Evolutionary conservation across 1,140 invertebrate species (phyloP).

Genomic region (honey bee (Apis mellifera)): DNA sequence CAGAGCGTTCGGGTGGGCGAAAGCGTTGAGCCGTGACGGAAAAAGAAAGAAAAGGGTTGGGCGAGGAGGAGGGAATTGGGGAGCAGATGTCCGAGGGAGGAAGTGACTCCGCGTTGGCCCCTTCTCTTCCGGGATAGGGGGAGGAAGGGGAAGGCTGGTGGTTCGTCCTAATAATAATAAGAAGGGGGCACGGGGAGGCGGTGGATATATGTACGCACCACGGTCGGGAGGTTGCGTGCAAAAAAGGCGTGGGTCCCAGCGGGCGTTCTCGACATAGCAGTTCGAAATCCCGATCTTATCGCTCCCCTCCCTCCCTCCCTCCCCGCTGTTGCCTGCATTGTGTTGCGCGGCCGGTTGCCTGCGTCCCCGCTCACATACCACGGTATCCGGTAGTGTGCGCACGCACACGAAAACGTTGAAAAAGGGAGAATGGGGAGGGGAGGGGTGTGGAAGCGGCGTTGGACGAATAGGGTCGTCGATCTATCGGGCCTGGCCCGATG

Average conservation of each 20-base stretch:
- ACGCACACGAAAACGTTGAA: not conserved
- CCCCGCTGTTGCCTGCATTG: conserved; percentile 71
- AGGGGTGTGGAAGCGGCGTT: conserved; percentile 34
- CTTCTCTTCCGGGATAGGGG: conserved; percentile 46
- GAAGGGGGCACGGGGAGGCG: not conserved
- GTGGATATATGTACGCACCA: conserved; percentile 54
- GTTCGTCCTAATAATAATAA: conserved; percentile 64
- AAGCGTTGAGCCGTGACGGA: conserved; percentile 7
- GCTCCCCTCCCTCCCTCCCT: conserved; percentile 40
- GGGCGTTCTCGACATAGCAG: conserved; percentile 73
- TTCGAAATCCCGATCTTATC: conserved; percentile 76
- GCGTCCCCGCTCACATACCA: conserved; percentile 22
- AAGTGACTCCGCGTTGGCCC: conserved; percentile 54
- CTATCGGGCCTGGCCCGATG: conserved; percentile 63
- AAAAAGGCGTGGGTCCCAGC: conserved; percentile 76
- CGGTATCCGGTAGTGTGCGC: conserved; percentile 17
- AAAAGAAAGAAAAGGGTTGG: conserved; percentile 6
- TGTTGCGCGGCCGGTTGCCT: conserved; percentile 59
- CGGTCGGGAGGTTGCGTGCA: conserved; percentile 66
- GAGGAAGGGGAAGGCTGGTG: conserved; percentile 40
- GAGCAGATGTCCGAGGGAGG: conserved; percentile 62
- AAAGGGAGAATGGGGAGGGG: not conserved
- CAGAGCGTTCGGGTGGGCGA: too few relatives aligned
- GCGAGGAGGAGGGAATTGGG: not conserved
- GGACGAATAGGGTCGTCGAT: conserved; percentile 65